Percentiles rank a stretch among this genome's conserved stretches.
These are phyloP conservation scores for Amniataba percoides DNA, from an alignment of 2,797 vertebrate species.

Conservation along the genomic window DNA sequence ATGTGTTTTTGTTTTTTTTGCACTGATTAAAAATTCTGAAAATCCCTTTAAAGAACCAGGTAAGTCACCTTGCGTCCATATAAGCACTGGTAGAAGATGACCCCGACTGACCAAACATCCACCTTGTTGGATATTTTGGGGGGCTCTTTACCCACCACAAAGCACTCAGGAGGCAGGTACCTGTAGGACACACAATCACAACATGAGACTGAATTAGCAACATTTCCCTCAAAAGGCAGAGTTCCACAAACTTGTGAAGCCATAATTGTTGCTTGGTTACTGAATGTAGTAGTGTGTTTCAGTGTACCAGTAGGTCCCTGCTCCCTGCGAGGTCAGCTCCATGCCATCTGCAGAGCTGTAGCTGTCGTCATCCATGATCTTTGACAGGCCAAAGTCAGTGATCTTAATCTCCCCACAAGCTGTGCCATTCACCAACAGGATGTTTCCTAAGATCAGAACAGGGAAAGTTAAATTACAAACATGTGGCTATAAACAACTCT, in stretches of 20 bases:
- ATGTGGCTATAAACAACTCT: background rate
- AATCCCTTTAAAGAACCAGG: background rate
- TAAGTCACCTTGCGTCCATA: conserved; percentile 93
- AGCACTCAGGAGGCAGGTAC: conserved; percentile 98
- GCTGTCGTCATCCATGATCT: conserved; percentile 98
- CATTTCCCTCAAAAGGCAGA: background rate
- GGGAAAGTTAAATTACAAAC: background rate
- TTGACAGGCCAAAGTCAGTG: conserved; percentile 96
- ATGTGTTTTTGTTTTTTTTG: background rate
- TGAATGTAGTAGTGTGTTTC: conserved; percentile 2
- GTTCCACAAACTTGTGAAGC: background rate
- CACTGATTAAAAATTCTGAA: background rate
- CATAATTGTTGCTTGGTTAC: conserved; percentile 4
- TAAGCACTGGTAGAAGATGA: conserved; percentile 98
- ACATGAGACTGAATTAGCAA: background rate
- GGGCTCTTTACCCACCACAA: conserved; percentile 95
- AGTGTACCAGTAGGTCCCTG: conserved; percentile 94
- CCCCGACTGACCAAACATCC: conserved; percentile 97
- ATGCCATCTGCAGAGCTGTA: conserved; percentile 95
- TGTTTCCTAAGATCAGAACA: conserved; percentile 88
- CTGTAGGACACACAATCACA: conserved; percentile 72
- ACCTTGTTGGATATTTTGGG: conserved; percentile 99
- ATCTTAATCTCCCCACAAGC: conserved; percentile 98
- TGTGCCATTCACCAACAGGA: conserved; percentile 96
- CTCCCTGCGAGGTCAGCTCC: conserved; percentile 96